Base-by-base conservation (phyloP, 2,113 vertebrate species). In the Caranx melampygus region DNA sequence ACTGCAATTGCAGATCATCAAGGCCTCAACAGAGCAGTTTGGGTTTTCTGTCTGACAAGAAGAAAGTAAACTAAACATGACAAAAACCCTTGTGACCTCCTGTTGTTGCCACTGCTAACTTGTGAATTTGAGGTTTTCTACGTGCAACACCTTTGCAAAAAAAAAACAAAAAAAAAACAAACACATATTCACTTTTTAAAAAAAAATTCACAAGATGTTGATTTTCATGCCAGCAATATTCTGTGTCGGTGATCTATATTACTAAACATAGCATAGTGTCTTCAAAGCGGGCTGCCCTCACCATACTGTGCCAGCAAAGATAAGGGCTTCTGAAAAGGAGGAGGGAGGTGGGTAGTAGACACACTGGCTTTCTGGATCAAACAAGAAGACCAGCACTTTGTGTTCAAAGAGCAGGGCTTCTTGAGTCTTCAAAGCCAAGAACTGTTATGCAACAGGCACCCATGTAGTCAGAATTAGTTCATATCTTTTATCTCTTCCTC, bases 361-460 rank as follows among this genome's bases (percentile, higher is more conserved):
- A 35, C 67, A 15, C 77, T 58, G 82, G 42, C 70, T 64, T 74
- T 67, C 45, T 33, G 74, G 76, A 93, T 91, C 87, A 90, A 91
- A 90, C 77, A 62, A 81, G 74, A 84, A 82, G 70, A 76, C 77
- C 72, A 78, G 77, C 79, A 86, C 86, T 81, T 72, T 20, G 71
- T 80, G 84, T 89, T 92, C 86, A 84, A 82, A 86, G 72, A 85
- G 80, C 55, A 67, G 40, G 33, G 76, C 87, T 91, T 91, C 88
- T 88, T 75, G 60, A 80, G 68, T 89, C 84, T 91, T 91, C 85
- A 92, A 92, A 93, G 91, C 62, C 61, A 86, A 81, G 75, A 84
- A 85, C 72, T 78, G 76, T 92, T 94, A 88, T 65, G 87, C 87
- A 94, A 93, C 87, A 89, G 71, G 37, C 59, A 33, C 72, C 88